Evolutionary conservation across 2,888 invertebrate genomes (phyloP).

Genomic region (Zootermopsis nevadensis): DNA sequence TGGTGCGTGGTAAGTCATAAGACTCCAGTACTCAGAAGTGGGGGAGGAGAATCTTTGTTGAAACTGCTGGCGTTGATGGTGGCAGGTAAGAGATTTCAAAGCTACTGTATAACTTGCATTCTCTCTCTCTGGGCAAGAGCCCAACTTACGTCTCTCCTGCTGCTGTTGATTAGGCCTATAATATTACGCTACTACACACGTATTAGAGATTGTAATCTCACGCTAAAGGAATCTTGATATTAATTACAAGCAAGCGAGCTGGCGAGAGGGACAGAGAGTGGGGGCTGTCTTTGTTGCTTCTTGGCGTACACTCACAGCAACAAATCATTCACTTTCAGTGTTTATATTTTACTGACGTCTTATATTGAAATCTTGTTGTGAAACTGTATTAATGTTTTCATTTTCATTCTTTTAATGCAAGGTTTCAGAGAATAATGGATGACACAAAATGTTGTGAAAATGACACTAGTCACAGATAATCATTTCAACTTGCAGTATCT

Average conservation of each 20-base stretch:
- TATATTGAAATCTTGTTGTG: neutral
- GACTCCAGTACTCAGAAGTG: neutral
- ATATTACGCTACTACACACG: slow-evolving; percentile 24
- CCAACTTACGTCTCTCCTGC: neutral
- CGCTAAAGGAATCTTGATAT: slow-evolving; percentile 46
- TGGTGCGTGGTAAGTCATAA: neutral
- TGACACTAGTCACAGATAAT: no score
- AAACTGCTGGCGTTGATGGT: neutral
- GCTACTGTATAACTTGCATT: slow-evolving; percentile 26
- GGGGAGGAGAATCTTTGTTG: slow-evolving; percentile 1
- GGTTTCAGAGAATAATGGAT: no score
- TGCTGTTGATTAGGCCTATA: slow-evolving; percentile 36
- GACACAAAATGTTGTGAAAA: no score
- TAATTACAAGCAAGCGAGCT: slow-evolving; percentile 43
- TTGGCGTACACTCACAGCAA: slow-evolving; percentile 20
- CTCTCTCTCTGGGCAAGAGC: neutral
- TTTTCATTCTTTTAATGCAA: no score
- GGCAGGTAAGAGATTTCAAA: slow-evolving; percentile 26
- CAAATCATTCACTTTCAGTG: neutral
- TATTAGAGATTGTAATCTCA: slow-evolving; percentile 47
- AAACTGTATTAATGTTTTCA: no score
- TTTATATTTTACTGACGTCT: neutral
- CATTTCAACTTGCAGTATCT: no score
- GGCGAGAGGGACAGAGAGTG: neutral
- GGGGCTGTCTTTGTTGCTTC: slow-evolving; percentile 23